A percentile compares a stretch with the other conserved stretches of the same genome.
Conservation (phyloP, 2,113 vertebrate species). For the Motacilla alba region DNA sequence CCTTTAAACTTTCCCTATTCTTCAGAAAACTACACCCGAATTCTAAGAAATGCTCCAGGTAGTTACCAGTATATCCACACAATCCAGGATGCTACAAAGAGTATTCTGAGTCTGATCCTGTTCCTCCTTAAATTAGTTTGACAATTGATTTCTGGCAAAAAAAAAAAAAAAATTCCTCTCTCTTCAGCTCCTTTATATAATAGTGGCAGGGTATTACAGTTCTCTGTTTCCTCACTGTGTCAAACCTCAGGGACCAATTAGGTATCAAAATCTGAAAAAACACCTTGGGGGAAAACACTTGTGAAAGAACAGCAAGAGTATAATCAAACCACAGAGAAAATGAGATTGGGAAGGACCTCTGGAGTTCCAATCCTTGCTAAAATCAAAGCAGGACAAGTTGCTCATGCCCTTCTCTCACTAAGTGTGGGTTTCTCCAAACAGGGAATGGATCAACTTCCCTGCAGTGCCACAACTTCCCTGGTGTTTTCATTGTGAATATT, state of each 20-base stretch:
- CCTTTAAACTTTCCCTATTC: not conserved
- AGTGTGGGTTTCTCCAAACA: not conserved
- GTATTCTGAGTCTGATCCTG: not conserved
- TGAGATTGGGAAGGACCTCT: not conserved
- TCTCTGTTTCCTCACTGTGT: not conserved
- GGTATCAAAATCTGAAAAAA: not conserved
- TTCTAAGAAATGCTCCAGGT: not conserved
- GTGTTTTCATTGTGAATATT: not conserved
- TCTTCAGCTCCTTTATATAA: not conserved
- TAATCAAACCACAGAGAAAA: not conserved
- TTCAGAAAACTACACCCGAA: not conserved
- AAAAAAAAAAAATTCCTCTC: not conserved
- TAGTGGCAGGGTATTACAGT: not conserved
- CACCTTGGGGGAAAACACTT: not conserved
- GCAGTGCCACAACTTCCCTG: accelerated
- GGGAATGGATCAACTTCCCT: too few relatives aligned
- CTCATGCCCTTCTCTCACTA: not conserved
- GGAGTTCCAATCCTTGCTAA: not conserved
- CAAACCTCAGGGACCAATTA: not conserved
- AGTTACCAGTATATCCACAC: not conserved
- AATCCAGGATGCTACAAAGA: not conserved
- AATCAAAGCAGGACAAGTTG: not conserved
- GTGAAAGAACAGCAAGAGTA: not conserved
- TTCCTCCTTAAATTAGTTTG: not conserved
- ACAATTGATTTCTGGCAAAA: not conserved